A percentile compares a stretch with the other conserved stretches of the same genome.
Conservation (phyloP, 2,797 vertebrate genomes). For the Acanthurus lineatus region DNA sequence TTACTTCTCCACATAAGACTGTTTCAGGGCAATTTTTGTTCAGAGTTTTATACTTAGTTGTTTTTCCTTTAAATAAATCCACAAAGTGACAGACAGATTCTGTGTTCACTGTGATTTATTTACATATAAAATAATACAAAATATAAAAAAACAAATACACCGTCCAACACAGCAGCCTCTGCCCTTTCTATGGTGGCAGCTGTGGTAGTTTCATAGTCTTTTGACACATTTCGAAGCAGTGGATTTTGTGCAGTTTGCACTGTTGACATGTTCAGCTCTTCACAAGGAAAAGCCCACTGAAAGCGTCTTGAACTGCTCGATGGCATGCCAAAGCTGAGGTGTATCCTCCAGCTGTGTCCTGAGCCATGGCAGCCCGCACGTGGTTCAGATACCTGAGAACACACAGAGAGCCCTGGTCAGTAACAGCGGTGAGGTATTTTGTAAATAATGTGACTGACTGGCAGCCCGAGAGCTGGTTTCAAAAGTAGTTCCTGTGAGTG, state of each 20-base stretch:
- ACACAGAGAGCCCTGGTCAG: constrained; percentile 64
- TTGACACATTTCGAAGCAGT: constrained; percentile 26
- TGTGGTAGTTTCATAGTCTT: constrained; percentile 38
- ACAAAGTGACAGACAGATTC: constrained; percentile 11
- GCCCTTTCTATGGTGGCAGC: not conserved
- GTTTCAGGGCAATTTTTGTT: not conserved
- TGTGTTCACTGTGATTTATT: constrained; percentile 67
- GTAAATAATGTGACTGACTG: constrained; percentile 63
- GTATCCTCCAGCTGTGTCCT: constrained; percentile 97
- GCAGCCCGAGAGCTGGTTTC: constrained; percentile 41
- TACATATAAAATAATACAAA: constrained; percentile 62
- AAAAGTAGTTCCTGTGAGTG: constrained; percentile 52
- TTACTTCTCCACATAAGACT: constrained; percentile 4
- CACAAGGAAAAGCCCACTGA: constrained; percentile 92
- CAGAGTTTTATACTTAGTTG: not conserved
- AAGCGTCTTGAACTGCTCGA: constrained; percentile 95
- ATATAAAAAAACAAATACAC: constrained; percentile 57
- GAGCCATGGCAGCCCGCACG: constrained; percentile 90
- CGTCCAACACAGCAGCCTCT: constrained; percentile 11
- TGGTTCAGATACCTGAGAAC: constrained; percentile 94
- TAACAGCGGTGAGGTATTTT: constrained; percentile 51
- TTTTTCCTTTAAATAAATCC: constrained; percentile 62
- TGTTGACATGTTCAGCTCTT: constrained; percentile 41
- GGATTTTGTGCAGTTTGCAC: constrained; percentile 6
- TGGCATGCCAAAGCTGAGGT: constrained; percentile 93